Evolutionary conservation across 2,888 invertebrate genomes (phyloP).

Genomic region (Ceramica pisi): DNA sequence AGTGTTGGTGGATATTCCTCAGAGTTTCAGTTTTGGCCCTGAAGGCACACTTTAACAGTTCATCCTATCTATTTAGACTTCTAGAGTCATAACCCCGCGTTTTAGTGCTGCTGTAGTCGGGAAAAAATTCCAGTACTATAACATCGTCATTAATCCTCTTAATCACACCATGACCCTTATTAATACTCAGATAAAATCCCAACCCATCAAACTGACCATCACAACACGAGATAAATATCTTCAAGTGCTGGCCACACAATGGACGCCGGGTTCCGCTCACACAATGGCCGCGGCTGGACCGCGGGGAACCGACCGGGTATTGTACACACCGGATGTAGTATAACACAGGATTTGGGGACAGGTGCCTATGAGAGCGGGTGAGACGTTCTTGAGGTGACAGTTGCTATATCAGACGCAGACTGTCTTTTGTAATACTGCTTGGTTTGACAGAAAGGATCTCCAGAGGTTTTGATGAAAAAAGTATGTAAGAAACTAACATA

Average conservation of each 20-base stretch:
- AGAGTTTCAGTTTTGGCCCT: too few relatives aligned
- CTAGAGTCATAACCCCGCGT: too few relatives aligned
- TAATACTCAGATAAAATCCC: constrained; percentile 42
- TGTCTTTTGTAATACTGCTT: neutral
- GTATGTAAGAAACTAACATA: too few relatives aligned
- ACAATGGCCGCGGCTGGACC: constrained; percentile 41
- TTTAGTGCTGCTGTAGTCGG: too few relatives aligned
- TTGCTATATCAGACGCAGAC: neutral
- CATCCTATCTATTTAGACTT: too few relatives aligned
- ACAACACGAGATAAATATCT: constrained; percentile 63
- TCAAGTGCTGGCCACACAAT: constrained; percentile 42
- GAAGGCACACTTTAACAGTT: too few relatives aligned
- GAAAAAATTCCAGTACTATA: too few relatives aligned
- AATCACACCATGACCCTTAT: constrained; percentile 12
- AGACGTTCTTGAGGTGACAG: neutral
- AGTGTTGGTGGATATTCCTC: too few relatives aligned
- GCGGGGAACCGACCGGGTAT: constrained; percentile 45
- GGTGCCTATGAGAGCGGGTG: constrained; percentile 65
- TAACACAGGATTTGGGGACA: constrained; percentile 45
- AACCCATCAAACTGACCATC: constrained; percentile 46
- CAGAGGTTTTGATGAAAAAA: too few relatives aligned
- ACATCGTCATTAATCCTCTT: constrained; percentile 5
- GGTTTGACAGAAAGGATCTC: neutral
- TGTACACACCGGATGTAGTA: constrained; percentile 65
- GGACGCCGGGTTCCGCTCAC: constrained; percentile 15